phyloP scores from a whole-genome alignment of 2,888 invertebrate species.

The Mystacides longicornis region DNA sequence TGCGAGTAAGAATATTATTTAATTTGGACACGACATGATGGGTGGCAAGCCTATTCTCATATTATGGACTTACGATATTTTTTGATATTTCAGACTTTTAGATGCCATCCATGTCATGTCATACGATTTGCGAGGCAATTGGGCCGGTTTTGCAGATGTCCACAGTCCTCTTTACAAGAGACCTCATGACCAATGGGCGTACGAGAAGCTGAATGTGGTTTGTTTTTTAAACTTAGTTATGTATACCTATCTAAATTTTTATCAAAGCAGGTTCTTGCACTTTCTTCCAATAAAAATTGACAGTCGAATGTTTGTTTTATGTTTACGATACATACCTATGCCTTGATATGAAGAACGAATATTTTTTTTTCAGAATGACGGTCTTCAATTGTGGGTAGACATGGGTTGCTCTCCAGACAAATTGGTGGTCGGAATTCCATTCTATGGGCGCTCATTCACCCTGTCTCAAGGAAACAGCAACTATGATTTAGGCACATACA shows the following conservation, averaged over 20 bases:
- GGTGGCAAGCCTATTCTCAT: no score
- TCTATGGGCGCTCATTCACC: slow-evolving; percentile 82
- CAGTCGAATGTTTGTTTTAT: no score
- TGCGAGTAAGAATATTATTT: slow-evolving; percentile 77
- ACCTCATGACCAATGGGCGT: slow-evolving; percentile 83
- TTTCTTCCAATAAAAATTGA: no score
- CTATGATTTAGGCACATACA: slow-evolving; percentile 76
- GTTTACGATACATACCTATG: no score
- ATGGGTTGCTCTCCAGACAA: slow-evolving; percentile 84
- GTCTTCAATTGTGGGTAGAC: slow-evolving; percentile 79
- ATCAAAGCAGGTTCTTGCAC: no score
- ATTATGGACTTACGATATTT: no score
- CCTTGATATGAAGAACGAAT: no score
- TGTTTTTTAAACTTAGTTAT: slow-evolving; percentile 30
- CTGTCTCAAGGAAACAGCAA: slow-evolving; percentile 75
- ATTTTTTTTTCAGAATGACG: slow-evolving; percentile 63
- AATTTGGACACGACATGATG: no score
- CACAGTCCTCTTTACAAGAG: slow-evolving; percentile 82
- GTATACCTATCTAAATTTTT: no score
- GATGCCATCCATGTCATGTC: slow-evolving; percentile 84
- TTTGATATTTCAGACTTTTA: slow-evolving; percentile 52
- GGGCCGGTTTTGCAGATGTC: slow-evolving; percentile 86
- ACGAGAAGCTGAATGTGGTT: slow-evolving; percentile 84
- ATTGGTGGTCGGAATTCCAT: slow-evolving; percentile 80
- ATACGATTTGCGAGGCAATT: slow-evolving; percentile 79